Base-by-base conservation (phyloP, 2,888 invertebrate genomes). In the Ischnura elegans region DNA sequence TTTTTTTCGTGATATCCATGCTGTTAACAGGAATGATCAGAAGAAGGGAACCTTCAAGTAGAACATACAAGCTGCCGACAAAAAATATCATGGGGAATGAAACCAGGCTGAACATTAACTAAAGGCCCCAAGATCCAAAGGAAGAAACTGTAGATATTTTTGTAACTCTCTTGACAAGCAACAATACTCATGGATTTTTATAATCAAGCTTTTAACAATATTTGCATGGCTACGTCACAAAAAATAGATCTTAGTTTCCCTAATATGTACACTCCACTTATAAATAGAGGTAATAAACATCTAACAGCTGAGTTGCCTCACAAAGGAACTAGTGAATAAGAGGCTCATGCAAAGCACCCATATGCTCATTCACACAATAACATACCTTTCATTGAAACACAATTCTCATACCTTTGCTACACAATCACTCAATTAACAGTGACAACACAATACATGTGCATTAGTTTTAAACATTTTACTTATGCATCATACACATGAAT, bases 371-470 rank as follows among this genome's bases (percentile, higher is more conserved):
- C 90, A 90, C 90, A 90, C 90, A 87, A 43, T 55, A 61, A 55
- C 86, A 86, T 86, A 86, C 90, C 36, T 90, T 61, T 66, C 43
- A 86, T n/a, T 55, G 61, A 42, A 43, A 61, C 61, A 66, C 66
- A 90, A 66, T 66, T 66, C 90, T 90, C 66, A 61, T 90, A 55
- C 21, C 61, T 43, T 61, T 43, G 61, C 43, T 51, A 90, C 86
- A 46, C 86, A 55, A 61, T 61, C 90, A 90, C 90, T 61, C 90
- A 19, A 25, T 61, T 42, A 55, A 90, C 90, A 90, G 90, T 90
- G 90, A 90, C 90, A 90, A 90, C 90, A 90, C 90, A 90, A 61
- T 90, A 90, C n/a, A n/a, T 90, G 90, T 90, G 90, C 90, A 90
- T 90, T 90, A 90, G 90, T 45, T 61, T 45, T 86, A 86, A 46